These are phyloP conservation scores for Drosophila barbarae DNA, from an alignment of 2,888 invertebrate genomes.

Conservation along the genomic window DNA sequence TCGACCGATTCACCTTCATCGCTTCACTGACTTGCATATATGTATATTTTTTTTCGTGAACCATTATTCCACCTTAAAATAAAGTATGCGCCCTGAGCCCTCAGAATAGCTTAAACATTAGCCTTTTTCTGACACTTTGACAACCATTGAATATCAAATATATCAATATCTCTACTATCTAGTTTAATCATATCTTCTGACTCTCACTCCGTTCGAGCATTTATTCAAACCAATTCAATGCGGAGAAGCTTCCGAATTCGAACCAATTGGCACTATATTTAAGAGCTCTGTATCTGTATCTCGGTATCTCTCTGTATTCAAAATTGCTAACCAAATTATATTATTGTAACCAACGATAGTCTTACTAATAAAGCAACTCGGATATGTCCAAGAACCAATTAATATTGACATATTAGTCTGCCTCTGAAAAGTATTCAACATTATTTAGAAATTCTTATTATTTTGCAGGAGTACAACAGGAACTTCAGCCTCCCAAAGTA, in stretches of 20 bases:
- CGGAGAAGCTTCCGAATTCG: not conserved
- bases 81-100: conserved; percentile 24
- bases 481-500: no score
- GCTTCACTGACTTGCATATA: conserved; percentile 18
- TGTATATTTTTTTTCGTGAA: conserved; percentile 22
- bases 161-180: conserved; percentile 1
- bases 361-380: not conserved
- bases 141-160: conserved; percentile 5
- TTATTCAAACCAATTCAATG: not conserved
- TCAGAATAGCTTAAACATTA: conserved; percentile 17
- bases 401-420: not conserved
- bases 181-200: not conserved
- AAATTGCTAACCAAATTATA: not conserved
- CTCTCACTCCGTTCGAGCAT: not conserved
- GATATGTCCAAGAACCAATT: not conserved
- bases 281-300: not conserved
- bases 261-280: not conserved
- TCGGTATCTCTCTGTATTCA: not conserved
- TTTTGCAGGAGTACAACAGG: no score
- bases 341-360: not conserved
- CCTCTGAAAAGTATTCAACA: not conserved
- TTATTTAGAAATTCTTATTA: no score
- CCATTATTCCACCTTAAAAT: conserved; percentile 1
- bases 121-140: not conserved
- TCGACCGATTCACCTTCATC: conserved; percentile 35